Evolutionary conservation across 1,140 invertebrate species (phyloP), one percentile per base, ranked within the genome.

Genomic region (Heliconius nattereri): DNA sequence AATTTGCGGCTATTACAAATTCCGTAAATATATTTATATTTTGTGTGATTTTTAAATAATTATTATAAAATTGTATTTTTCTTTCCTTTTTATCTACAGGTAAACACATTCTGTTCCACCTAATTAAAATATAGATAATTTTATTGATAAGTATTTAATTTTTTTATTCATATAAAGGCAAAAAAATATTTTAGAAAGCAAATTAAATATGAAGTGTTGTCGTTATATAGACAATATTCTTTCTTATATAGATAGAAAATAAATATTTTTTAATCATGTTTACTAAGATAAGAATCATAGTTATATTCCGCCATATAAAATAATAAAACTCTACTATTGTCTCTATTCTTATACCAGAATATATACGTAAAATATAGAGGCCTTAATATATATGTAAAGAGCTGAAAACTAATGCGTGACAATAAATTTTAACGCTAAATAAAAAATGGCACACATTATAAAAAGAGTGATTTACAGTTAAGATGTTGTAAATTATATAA

Each of bases 401-500:
- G 60, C n/a, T 66, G 2, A 29, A 66, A 26, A 66, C 13, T 66
- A 66, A 66, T 23, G 37, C 13, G 45, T n/a, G 7, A 29, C 71
- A 32, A 70, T 76, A 76, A 76, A 76, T 76, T 29, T 70, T 26
- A 70, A 32, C 60, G 19, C 37, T 70, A 26, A 35, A 70, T 76
- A 66, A 76, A 76, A 76, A 49, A 76, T 76, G 57, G 37, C 45
- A 26, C 57, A 26, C 75, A 45, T 76, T 76, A 70, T 70, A 76
- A 7, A n/a, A 70, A 66, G 60, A 76, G 37, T 76, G 60, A 76
- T 76, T 76, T 76, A 76, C 66, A 45, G 26, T 7, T n/a, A 60
- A 78, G 71, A 78, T 6, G 76, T 71, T 71, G 16, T 72, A 72
- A 72, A 35, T 71, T 60, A 76, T 45, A 32, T 20, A 49, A 76